Percentiles rank a stretch among this genome's conserved stretches.
Conservation (phyloP, 2,113 vertebrate species). For the Aphelocoma coerulescens region DNA sequence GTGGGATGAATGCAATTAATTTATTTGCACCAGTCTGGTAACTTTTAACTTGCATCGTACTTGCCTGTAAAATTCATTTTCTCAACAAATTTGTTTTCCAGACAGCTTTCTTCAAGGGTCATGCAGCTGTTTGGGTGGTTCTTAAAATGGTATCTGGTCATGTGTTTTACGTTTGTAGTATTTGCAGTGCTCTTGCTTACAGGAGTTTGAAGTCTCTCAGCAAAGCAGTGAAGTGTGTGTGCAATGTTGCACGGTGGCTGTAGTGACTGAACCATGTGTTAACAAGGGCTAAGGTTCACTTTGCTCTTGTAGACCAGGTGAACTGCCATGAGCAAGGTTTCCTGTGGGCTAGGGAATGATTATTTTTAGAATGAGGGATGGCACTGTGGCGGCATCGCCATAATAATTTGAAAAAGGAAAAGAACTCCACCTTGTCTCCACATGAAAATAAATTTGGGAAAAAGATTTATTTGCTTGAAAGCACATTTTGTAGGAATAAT, state of each 20-base stretch:
- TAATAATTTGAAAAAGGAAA: not conserved
- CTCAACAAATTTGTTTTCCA: not conserved
- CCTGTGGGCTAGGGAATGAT: not conserved
- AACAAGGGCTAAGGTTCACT: not conserved
- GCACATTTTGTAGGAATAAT: not conserved
- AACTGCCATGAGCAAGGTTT: not conserved
- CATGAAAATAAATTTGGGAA: not conserved
- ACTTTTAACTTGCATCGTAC: not conserved
- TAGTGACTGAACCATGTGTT: not conserved
- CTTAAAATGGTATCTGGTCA: not conserved
- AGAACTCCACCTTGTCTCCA: not conserved
- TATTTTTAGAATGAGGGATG: not conserved
- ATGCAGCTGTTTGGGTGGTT: not conserved
- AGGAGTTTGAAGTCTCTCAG: not conserved
- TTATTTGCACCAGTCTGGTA: not conserved
- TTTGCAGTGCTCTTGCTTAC: not conserved
- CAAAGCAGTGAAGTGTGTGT: not conserved
- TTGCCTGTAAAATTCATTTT: not conserved
- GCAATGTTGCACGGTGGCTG: not conserved
- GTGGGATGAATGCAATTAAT: not conserved
- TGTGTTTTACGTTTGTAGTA: not conserved
- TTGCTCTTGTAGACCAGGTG: not conserved
- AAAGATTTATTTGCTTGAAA: not conserved
- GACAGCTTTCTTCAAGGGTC: not conserved
- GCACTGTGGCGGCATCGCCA: accelerated